phyloP scores from a whole-genome alignment of 92 coral and sea anemone species.

The Muricea muricata region DNA sequence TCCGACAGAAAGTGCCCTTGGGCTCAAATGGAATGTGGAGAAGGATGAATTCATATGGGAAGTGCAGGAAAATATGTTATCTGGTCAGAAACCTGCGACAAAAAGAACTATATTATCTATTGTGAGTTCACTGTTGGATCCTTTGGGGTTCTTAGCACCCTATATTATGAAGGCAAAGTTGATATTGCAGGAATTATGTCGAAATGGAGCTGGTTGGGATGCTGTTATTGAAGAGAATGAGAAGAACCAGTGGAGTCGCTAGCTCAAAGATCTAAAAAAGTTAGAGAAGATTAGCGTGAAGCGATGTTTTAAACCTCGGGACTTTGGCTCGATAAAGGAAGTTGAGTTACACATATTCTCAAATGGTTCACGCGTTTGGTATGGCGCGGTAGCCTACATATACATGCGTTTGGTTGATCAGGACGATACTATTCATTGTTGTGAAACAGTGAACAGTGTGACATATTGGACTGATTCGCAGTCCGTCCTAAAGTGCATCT shows the following conservation, averaged over 20 bases:
- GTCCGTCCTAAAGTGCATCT: constrained; percentile 53
- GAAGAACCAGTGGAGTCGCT: constrained; percentile 51
- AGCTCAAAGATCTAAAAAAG: constrained; percentile 45
- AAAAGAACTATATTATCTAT: constrained; percentile 27
- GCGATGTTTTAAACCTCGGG: constrained; percentile 49
- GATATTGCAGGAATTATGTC: constrained; percentile 39
- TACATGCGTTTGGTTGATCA: constrained; percentile 50
- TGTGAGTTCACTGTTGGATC: constrained; percentile 52
- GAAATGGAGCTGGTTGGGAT: constrained; percentile 58
- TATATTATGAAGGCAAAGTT: constrained; percentile 54
- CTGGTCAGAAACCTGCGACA: constrained; percentile 23
- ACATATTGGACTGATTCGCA: constrained; percentile 61
- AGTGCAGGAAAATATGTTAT: neutral
- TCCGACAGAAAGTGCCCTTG: constrained; percentile 44
- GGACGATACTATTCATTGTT: constrained; percentile 5
- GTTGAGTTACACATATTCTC: constrained; percentile 57
- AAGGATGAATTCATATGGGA: constrained; percentile 22
- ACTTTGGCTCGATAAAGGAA: constrained; percentile 39
- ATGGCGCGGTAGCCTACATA: constrained; percentile 52
- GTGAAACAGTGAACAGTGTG: constrained; percentile 34
- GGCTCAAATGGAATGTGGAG: constrained; percentile 27
- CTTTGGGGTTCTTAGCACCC: constrained; percentile 52
- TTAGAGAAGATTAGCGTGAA: constrained; percentile 30
- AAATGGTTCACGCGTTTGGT: constrained; percentile 55
- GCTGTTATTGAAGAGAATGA: constrained; percentile 42